Conservation (phyloP, 2,888 invertebrate species). For the Phasia obesa region DNA sequence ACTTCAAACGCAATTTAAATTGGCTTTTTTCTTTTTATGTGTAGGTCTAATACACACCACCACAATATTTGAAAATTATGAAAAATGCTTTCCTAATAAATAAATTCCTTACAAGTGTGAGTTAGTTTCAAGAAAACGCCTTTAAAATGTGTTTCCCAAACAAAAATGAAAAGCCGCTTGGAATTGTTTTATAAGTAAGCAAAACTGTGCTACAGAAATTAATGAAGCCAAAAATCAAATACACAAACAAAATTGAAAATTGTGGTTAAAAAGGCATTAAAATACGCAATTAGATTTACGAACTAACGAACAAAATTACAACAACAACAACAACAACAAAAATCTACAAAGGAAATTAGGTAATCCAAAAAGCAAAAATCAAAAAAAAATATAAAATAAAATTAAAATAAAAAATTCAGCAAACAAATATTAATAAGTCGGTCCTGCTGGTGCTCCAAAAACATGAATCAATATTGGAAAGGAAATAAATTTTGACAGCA, state of each 20-base stretch:
- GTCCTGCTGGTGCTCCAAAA: background rate
- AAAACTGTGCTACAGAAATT: background rate
- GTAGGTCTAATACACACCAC: too few species aligned
- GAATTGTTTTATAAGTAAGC: background rate
- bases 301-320: background rate
- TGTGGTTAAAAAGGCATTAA: background rate
- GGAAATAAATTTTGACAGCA: constrained; percentile 28
- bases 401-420: background rate
- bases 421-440: background rate
- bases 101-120: background rate
- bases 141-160: background rate
- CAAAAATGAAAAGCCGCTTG: background rate
- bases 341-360: background rate
- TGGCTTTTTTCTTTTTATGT: too few species aligned
- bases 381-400: background rate
- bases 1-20: too few species aligned
- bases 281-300: background rate
- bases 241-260: background rate
- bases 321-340: too few species aligned
- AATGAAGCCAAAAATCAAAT: too few species aligned
- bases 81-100: too few species aligned
- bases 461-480: constrained; percentile 10
- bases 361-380: constrained; percentile 14
- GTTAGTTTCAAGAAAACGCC: background rate
- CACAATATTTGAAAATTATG: too few species aligned